Evolutionary conservation across 2,113 vertebrate species (phyloP).

Genomic region (Trogon melanurus): DNA sequence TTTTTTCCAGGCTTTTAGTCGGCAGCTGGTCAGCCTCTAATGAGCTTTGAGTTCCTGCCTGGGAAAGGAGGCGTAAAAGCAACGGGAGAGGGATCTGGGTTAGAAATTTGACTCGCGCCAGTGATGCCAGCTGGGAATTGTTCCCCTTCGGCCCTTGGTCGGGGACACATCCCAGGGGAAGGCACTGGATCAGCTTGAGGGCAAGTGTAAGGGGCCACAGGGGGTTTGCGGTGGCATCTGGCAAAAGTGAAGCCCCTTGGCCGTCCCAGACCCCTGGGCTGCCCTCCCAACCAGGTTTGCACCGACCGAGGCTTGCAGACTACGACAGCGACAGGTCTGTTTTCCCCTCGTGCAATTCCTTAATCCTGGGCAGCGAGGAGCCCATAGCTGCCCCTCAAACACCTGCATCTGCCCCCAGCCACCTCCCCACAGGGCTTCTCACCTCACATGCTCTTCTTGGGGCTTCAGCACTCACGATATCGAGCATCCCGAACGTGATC

Average conservation of each 20-base stretch:
- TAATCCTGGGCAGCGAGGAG: neutral
- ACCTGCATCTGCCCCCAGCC: no score
- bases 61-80: neutral
- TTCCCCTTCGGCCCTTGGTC: neutral
- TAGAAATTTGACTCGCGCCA: neutral
- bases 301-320: no score
- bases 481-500: no score
- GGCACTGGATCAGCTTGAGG: neutral
- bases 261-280: neutral
- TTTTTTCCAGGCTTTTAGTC: slow-evolving; percentile 10
- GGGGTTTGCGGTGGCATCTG: neutral
- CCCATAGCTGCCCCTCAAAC: no score
- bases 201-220: accelerated
- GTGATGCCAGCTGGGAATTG: neutral
- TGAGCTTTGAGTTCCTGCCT: slow-evolving; percentile 51
- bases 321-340: neutral
- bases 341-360: neutral
- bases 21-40: slow-evolving; percentile 33
- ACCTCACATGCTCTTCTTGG: no score
- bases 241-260: neutral
- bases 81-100: neutral
- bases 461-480: neutral
- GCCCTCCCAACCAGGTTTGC: neutral
- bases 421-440: no score
- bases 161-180: neutral